phyloP scores from a whole-genome alignment of 2,888 invertebrate genomes.

The Troglohyphantes excavatus region DNA sequence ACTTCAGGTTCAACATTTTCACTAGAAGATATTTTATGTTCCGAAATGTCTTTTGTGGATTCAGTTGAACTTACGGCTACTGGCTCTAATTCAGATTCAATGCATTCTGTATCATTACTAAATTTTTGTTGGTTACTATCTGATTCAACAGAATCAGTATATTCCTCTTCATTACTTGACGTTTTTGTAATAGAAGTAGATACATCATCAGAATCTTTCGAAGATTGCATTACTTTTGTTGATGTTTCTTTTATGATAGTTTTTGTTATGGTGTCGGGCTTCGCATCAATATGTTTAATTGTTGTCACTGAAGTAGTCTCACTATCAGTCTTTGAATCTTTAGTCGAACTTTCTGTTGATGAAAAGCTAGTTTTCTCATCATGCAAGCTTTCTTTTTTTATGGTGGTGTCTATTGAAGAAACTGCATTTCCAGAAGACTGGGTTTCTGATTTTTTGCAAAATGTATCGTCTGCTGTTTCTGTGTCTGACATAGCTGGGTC shows the following conservation, averaged over 20 bases:
- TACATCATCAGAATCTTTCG: not conserved
- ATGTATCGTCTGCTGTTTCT: too few species aligned
- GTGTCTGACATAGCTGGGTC: too few species aligned
- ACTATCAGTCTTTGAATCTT: not conserved
- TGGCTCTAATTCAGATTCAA: conserved; percentile 17
- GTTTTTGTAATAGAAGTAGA: not conserved
- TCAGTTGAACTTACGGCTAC: not conserved
- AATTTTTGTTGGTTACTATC: conserved; percentile 21
- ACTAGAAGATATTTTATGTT: too few species aligned
- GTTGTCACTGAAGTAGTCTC: not conserved
- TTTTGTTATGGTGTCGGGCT: not conserved
- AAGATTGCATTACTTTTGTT: not conserved
- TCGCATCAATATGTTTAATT: not conserved
- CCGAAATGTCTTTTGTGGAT: too few species aligned
- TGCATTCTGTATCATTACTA: not conserved
- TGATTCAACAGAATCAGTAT: not conserved
- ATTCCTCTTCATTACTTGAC: not conserved
- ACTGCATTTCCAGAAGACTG: too few species aligned
- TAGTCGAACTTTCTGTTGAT: too few species aligned
- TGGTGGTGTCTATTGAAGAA: too few species aligned
- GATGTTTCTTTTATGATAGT: not conserved
- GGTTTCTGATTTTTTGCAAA: too few species aligned
- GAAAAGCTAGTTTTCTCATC: too few species aligned
- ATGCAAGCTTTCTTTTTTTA: too few species aligned
- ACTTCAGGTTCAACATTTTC: not conserved